Base-by-base conservation (phyloP, 2,797 vertebrate genomes). In the Prionace glauca region DNA sequence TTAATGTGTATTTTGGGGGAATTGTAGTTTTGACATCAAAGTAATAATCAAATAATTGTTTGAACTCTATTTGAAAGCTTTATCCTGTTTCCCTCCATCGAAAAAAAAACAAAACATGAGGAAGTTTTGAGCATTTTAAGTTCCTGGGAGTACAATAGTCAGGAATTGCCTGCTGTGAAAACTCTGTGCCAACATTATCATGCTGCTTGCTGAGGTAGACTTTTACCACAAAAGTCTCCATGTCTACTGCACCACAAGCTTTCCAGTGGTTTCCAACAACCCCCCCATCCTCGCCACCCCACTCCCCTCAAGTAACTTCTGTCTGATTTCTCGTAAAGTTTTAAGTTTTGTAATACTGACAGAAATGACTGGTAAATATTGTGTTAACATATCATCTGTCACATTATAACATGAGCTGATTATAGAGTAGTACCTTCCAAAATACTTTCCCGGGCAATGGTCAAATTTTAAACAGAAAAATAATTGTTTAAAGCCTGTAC, bases 121-220 rank as follows among this genome's bases (percentile, higher is more conserved):
- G 32, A 67, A 92, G n/a, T 92, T 69, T 92, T 92, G n/a, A 91
- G n/a, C 65, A 36, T 41, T 22, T 92, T 92, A 41, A 92, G 18
- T 92, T 67, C n/a, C 62, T 92, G 62, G 90, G 65, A 67, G 36
- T 69, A 92, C 90, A 92, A 69, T 3, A 67, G 65, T 20, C 20
- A 92, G n/a, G 62, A 41, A 92, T 24, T 24, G 7, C 90, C 90
- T 69, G 65, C 62, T 92, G 90, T 92, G 90, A 29, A 41, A 36
- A 12, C 12, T 92, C 90, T 69, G 22, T 92, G 62, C 90, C 62
- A 92, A 41, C 36, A 10, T 22, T 65, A 69, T 29, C n/a, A 92
- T 26, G 8, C 36, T 92, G 90, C n/a, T 92, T 41, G 90, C 20
- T 69, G 65, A 69, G 90, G 90, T 67, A 69, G 62, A 41, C 20